Conservation (phyloP, 2,888 invertebrate species). For the Aleiodes alternator region DNA sequence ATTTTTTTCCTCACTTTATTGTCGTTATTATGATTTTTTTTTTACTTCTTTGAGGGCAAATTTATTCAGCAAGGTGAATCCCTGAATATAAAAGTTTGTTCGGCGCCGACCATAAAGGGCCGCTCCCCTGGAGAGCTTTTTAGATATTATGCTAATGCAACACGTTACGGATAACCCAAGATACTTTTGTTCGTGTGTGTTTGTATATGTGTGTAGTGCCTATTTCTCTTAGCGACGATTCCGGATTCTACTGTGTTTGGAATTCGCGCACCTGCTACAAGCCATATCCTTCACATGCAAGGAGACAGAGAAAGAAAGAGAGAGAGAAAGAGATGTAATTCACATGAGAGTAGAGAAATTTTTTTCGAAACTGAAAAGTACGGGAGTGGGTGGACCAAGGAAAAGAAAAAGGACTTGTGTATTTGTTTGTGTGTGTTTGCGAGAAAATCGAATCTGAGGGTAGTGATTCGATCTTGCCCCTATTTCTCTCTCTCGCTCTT, state of each 20-base stretch:
- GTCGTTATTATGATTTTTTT: not conserved
- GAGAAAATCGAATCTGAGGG: not conserved
- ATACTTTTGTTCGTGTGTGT: constrained; percentile 42
- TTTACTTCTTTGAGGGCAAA: not conserved
- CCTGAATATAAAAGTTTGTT: constrained; percentile 21
- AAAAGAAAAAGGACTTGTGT: constrained; percentile 6
- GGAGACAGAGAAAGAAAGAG: not conserved
- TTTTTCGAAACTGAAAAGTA: constrained; percentile 15
- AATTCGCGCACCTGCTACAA: constrained; percentile 62
- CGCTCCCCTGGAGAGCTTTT: constrained; percentile 34
- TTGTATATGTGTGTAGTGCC: constrained; percentile 37
- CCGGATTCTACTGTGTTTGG: constrained; percentile 40
- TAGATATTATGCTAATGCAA: constrained; percentile 63
- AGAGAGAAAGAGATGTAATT: constrained; percentile 35
- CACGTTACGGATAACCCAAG: constrained; percentile 47
- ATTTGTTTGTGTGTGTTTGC: not conserved
- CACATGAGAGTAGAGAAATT: constrained; percentile 24
- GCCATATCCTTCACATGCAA: constrained; percentile 27
- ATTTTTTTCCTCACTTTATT: not conserved
- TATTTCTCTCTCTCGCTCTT: not conserved
- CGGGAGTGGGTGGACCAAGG: not conserved
- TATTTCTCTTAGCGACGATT: constrained; percentile 44
- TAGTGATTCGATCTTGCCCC: constrained; percentile 29
- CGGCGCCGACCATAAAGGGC: constrained; percentile 9
- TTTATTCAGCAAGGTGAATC: constrained; percentile 29